Conservation (phyloP, 2,888 invertebrate species). For the Macrophya alboannulata region DNA sequence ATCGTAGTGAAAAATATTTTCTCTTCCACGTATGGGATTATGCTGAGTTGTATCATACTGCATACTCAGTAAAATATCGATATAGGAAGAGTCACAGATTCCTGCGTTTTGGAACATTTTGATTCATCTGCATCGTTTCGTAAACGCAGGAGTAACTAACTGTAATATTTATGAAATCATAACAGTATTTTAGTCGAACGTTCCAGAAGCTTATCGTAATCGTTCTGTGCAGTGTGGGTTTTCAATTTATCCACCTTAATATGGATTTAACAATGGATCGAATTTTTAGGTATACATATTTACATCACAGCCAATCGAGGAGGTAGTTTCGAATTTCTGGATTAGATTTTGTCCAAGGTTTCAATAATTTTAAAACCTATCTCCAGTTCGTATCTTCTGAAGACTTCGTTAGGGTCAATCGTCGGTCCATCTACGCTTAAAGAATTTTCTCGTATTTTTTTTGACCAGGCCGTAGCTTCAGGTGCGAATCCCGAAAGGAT, state of each 20-base stretch:
- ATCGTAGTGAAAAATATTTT: not conserved
- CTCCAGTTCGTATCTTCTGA: not conserved
- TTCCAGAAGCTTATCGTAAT: not conserved
- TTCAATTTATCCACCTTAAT: not conserved
- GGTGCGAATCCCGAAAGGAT: constrained; percentile 35
- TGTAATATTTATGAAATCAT: too few relatives aligned
- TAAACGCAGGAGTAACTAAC: too few relatives aligned
- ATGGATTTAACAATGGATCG: not conserved
- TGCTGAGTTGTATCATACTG: not conserved
- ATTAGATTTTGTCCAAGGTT: not conserved
- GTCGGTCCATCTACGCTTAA: not conserved
- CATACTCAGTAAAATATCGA: not conserved
- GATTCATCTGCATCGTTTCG: not conserved
- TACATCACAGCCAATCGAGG: not conserved
- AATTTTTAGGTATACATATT: not conserved
- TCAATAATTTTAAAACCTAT: constrained; percentile 12
- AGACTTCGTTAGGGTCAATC: constrained; percentile 25
- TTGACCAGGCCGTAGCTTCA: constrained; percentile 25
- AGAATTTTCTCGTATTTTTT: constrained; percentile 21
- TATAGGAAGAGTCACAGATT: not conserved
- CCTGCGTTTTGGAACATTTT: not conserved
- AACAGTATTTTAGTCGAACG: not conserved
- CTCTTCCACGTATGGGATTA: not conserved
- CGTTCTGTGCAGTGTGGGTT: not conserved
- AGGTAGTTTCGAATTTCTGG: not conserved